Conservation (phyloP, 2,113 vertebrate species). For the Cariama cristata region DNA sequence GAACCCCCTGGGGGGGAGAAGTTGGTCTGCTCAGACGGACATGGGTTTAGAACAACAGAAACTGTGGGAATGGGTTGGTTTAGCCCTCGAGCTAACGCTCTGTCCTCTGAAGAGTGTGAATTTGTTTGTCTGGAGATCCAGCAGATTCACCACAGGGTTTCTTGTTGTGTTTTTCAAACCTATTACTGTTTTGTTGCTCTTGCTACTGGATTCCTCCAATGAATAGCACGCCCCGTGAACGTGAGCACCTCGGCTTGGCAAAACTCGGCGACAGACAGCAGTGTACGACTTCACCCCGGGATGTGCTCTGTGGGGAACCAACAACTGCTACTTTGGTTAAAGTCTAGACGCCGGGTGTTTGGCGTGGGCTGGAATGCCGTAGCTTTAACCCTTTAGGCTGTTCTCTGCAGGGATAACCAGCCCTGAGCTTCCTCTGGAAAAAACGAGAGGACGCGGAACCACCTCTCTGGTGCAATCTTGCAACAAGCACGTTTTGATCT, state of each 20-base stretch:
- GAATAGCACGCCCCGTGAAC: rapidly evolving
- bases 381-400: not conserved
- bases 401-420: not conserved
- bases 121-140: not conserved
- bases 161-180: not conserved
- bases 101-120: not conserved
- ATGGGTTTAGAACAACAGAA: not conserved
- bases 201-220: not conserved
- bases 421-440: not conserved
- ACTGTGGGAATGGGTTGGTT: not conserved
- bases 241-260: not conserved
- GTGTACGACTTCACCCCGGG: rapidly evolving
- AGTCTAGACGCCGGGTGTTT: not conserved
- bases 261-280: not conserved
- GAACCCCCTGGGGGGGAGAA: not conserved
- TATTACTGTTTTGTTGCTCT: not conserved
- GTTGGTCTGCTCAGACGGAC: not conserved
- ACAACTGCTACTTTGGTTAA: not conserved
- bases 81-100: not conserved
- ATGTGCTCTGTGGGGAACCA: not conserved
- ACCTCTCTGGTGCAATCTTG: not conserved
- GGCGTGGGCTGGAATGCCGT: not conserved
- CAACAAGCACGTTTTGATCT: not conserved
- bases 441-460: not conserved
- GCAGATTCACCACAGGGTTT: not conserved